Evolutionary conservation across 2,797 vertebrate species (phyloP).

Genomic region (Cossypha heuglini): DNA sequence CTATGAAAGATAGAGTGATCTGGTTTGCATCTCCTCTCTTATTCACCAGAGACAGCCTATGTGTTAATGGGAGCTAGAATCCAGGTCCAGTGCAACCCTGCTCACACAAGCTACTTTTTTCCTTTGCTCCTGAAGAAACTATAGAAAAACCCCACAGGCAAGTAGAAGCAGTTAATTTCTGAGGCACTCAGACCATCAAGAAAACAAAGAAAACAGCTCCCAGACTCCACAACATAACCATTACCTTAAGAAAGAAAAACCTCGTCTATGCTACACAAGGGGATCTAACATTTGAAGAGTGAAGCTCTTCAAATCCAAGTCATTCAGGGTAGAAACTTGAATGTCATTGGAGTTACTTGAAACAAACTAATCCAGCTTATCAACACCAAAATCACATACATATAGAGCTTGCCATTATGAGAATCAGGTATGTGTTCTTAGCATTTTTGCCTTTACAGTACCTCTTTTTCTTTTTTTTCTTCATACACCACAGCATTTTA

Average conservation of each 20-base stretch:
- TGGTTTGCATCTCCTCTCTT: neutral
- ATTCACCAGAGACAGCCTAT: neutral
- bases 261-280: neutral
- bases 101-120: neutral
- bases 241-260: neutral
- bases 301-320: neutral
- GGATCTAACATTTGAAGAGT: neutral
- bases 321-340: neutral
- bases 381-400: neutral
- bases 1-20: neutral
- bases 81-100: neutral
- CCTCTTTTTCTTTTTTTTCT: neutral
- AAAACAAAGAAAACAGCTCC: neutral
- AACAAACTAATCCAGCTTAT: neutral
- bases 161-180: neutral
- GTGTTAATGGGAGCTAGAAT: neutral
- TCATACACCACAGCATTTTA: neutral
- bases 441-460: neutral
- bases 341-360: neutral
- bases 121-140: neutral
- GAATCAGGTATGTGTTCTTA: neutral
- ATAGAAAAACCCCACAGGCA: neutral
- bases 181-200: neutral
- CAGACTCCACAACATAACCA: neutral
- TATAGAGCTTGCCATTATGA: accelerated